Base-by-base conservation (phyloP, 30 jellyfish, hydroid and myxozoan species). In the Catostylus mosaicus region DNA sequence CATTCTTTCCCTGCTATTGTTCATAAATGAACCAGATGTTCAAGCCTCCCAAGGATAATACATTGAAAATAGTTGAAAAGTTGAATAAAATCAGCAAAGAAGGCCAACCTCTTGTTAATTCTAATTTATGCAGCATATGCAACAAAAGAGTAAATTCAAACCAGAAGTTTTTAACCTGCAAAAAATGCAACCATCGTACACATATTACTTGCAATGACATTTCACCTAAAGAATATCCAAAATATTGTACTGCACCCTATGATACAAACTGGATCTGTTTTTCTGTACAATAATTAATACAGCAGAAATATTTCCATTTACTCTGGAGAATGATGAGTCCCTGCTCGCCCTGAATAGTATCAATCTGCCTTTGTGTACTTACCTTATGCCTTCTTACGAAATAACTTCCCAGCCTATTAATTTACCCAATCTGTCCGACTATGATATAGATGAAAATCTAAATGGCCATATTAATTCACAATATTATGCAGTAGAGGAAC, bases 141-240 rank as follows among this genome's bases (percentile, higher is more conserved):
- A 74, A 59, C 64, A 74, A 37, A 74, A 47, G 74, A 74, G 73
- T 74, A 46, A 46, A 74, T 37, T 74, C 69, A 29, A 74, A 74
- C 35, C 74, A 50, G 35, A 74, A 54, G 35, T 74, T 30, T 54
- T 74, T 74, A 54, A 47, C 85, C 60, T 74, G 85, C 27, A 24
- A 34, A 46, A 73, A 74, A 60, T 74, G 85, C 73, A 74, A 46
- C 85, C 85, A 74, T 36, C 20, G 43, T 37, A 50, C 57, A 27
- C 88, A 77, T 77, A 77, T 77, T 48, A 77, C 57, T 5, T 77
- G 88, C 40, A 77, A 77, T 77, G 88, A 77, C 30, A 77, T 60
- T 30, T 77, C 88, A 77, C 67, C 57, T 47, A 77, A 2, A 54
- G 88, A 77, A 67, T 59, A 35, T 45, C 38, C 75, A 77, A 57